Evolutionary conservation across 2,888 invertebrate species (phyloP).

Genomic region (Ophion ellenae): DNA sequence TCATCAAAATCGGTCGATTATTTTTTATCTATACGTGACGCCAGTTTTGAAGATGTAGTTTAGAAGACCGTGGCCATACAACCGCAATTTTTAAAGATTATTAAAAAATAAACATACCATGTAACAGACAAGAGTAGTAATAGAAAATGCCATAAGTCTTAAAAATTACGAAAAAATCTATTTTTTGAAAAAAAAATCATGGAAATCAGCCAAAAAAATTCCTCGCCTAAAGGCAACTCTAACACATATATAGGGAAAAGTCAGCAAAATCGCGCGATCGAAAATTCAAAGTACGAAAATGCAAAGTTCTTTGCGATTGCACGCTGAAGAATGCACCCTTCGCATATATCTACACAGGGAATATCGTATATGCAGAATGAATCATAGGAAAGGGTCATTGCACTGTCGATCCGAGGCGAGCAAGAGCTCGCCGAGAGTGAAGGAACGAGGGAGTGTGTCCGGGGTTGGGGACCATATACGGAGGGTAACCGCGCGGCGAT

Average conservation of each 20-base stretch:
- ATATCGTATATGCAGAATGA: constrained; percentile 13
- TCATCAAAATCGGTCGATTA: too few species aligned
- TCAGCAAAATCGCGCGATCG: not conserved
- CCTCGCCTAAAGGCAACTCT: too few species aligned
- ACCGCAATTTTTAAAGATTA: too few species aligned
- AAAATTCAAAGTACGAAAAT: not conserved
- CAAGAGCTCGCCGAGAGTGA: constrained; percentile 3
- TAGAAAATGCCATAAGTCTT: too few species aligned
- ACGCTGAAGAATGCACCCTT: not conserved
- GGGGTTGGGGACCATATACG: not conserved
- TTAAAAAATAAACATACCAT: too few species aligned
- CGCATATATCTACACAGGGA: not conserved
- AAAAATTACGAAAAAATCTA: too few species aligned
- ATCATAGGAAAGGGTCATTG: constrained; percentile 49
- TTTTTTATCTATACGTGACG: too few species aligned
- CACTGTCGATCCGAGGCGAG: constrained; percentile 21
- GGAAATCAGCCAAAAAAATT: too few species aligned
- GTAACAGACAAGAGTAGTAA: too few species aligned
- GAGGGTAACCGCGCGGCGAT: not conserved
- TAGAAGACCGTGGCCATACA: too few species aligned
- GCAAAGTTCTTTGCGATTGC: not conserved
- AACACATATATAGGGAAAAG: not conserved
- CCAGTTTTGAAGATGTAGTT: too few species aligned
- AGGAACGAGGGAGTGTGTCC: not conserved
- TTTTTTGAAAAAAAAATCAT: too few species aligned